Evolutionary conservation across 2,888 invertebrate species (phyloP).

Genomic region (Podotricha telesiphe): DNA sequence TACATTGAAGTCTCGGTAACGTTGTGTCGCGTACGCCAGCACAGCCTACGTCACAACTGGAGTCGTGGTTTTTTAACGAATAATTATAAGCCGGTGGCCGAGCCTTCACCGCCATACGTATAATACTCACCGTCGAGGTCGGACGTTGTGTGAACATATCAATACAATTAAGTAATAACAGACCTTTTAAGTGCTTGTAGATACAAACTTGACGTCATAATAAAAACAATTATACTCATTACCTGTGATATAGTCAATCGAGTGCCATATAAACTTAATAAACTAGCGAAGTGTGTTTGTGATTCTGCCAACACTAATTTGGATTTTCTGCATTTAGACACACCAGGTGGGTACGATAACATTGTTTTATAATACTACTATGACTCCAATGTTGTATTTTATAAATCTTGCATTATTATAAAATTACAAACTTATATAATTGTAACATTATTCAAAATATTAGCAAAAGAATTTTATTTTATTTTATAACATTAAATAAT

Average conservation of each 20-base stretch:
- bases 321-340: conserved; percentile 32
- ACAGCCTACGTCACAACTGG: conserved; percentile 43
- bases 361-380: conserved; percentile 15
- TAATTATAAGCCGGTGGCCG: conserved; percentile 53
- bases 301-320: conserved; percentile 34
- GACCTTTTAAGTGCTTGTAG: conserved; percentile 52
- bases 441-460: not conserved
- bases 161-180: conserved; percentile 65
- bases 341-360: conserved; percentile 29
- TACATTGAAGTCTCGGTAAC: conserved; percentile 26
- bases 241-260: conserved; percentile 33
- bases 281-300: conserved; percentile 34
- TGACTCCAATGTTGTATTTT: not conserved
- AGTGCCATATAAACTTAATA: conserved; percentile 23
- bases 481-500: too few species aligned
- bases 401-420: not conserved
- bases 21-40: conserved; percentile 28
- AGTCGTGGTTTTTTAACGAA: conserved; percentile 50
- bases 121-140: conserved; percentile 52
- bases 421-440: not conserved
- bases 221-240: conserved; percentile 23
- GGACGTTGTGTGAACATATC: conserved; percentile 64
- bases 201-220: conserved; percentile 52
- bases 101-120: conserved; percentile 62
- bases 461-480: too few species aligned